Conservation (phyloP, 2,888 invertebrate genomes). For the Eumacrocentrus americanus region DNA sequence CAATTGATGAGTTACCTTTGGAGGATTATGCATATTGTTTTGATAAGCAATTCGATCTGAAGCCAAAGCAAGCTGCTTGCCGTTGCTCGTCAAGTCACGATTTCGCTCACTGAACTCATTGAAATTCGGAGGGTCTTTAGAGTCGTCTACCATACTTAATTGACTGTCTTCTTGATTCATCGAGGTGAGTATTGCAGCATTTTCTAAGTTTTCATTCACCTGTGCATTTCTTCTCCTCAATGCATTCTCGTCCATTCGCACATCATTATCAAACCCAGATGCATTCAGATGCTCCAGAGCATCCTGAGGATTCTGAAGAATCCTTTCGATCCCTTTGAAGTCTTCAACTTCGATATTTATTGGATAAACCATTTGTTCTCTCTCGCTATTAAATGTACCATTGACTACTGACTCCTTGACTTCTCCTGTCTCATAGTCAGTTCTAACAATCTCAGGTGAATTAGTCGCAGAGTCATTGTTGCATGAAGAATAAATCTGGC, state of each 20-base stretch:
- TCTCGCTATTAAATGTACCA: neutral
- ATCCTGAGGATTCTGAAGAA: slow-evolving; percentile 21
- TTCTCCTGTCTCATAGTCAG: neutral
- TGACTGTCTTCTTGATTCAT: neutral
- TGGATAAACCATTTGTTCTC: neutral
- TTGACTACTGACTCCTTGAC: neutral
- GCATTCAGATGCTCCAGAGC: slow-evolving; percentile 12
- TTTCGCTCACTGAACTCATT: neutral
- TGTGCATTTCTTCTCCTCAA: neutral
- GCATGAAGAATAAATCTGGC: neutral
- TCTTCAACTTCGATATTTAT: slow-evolving; percentile 19
- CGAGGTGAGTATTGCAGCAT: neutral
- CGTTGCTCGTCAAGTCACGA: neutral
- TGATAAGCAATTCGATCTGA: neutral
- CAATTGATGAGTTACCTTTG: neutral
- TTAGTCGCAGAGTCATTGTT: neutral
- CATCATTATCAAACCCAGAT: slow-evolving; percentile 13
- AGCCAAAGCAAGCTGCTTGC: neutral
- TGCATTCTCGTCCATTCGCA: neutral
- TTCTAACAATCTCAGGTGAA: neutral
- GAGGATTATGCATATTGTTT: neutral
- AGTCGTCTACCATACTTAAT: neutral
- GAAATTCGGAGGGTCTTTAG: neutral
- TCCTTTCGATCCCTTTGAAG: slow-evolving; percentile 11
- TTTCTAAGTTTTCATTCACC: slow-evolving; percentile 1